phyloP scores from a whole-genome alignment of 2,888 invertebrate species.

The Hydriomena furcata region DNA sequence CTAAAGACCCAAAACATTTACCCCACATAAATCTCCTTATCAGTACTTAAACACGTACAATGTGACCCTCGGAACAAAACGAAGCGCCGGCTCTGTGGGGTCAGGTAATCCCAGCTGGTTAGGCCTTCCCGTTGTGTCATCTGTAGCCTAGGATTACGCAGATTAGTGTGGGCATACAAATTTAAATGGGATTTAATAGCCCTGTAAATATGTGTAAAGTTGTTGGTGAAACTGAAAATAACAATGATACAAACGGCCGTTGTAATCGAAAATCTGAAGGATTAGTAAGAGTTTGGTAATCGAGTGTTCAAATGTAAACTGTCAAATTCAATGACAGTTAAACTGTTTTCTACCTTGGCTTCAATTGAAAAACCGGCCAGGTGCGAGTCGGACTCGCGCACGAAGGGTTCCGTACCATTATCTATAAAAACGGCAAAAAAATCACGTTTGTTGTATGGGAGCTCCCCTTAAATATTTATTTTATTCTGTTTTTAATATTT shows the following conservation, averaged over 20 bases:
- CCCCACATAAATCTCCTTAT: constrained; percentile 34
- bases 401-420: too few species aligned
- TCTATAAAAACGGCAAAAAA: too few species aligned
- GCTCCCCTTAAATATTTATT: too few species aligned
- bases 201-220: constrained; percentile 13
- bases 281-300: too few species aligned
- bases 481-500: too few species aligned
- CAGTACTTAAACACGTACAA: constrained; percentile 38
- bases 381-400: too few species aligned
- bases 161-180: constrained; percentile 31
- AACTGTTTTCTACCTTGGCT: too few species aligned
- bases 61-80: constrained; percentile 31
- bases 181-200: constrained; percentile 25
- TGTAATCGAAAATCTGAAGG: too few species aligned
- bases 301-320: too few species aligned
- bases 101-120: constrained; percentile 32
- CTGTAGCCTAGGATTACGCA: constrained; percentile 35
- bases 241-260: background rate
- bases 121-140: constrained; percentile 32
- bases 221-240: background rate
- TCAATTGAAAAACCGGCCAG: too few species aligned
- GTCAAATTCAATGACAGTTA: too few species aligned
- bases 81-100: constrained; percentile 16
- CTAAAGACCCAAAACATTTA: constrained; percentile 19
- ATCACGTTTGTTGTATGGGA: too few species aligned